Evolutionary conservation across 2,797 vertebrate genomes (phyloP), one percentile per base, ranked within the genome.

Genomic region (Vultur gryphus): DNA sequence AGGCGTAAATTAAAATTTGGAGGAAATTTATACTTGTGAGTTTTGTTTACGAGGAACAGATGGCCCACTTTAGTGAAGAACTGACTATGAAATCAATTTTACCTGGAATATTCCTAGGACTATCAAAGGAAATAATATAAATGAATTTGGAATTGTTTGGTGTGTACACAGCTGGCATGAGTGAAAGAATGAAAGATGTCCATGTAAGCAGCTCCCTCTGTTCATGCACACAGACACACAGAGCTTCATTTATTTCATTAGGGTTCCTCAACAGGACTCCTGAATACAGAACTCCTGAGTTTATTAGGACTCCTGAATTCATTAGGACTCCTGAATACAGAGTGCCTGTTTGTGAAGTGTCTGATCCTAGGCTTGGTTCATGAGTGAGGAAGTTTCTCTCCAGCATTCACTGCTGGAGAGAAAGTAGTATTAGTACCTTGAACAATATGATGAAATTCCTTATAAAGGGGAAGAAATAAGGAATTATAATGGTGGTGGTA

Each of bases 151-250:
- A 93, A 85, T 95, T 89, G 37, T 80, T 87, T 73, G 16, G 8
- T 97, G 49, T 92, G 69, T 87, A 95, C 87, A 83, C 64, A 89
- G 78, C 84, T 87, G 90, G 54, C n/a, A 9, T 70, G 75, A 84
- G 51, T 67, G 72, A 93, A 93, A 92, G 58, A 94, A 93, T 79
- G 39, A 92, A 90, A 85, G 55, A 57, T 58, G 59, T 55, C 55
- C 59, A 71, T 26, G 49, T 44, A 91, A 87, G 57, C 57, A 73
- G 7, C 52, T 93, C 37, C 24, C 29, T 91, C 64, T 84, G 61
- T 59, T 87, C 44, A 61, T 71, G n/a, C n/a, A 78, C n/a, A 69
- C 17, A 86, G 39, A 21, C 21, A 84, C 46, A 87, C n/a, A 92
- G 75, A 64, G 71, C 70, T 90, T 71, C 49, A 65, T 91, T 97